Conservation (phyloP, 2,888 invertebrate genomes). For the Thecophora atra region DNA sequence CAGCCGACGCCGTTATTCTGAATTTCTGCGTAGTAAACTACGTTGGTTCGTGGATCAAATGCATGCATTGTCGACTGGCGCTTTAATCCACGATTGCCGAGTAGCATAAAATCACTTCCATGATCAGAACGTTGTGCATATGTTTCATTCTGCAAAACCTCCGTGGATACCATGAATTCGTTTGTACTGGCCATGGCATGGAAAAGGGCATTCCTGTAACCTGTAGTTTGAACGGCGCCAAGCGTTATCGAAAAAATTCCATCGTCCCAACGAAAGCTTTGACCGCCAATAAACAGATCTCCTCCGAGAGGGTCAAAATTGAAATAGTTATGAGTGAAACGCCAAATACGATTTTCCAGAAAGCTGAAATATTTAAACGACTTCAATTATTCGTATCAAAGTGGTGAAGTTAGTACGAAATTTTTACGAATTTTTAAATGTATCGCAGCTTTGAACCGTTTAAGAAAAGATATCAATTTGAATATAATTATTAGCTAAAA, state of each 20-base stretch:
- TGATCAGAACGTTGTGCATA: conserved; percentile 69
- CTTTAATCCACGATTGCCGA: conserved; percentile 73
- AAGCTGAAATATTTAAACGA: conserved; percentile 68
- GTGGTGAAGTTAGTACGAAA: too few relatives aligned
- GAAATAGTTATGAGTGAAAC: conserved; percentile 78
- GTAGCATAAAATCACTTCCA: conserved; percentile 69
- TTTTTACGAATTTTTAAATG: too few relatives aligned
- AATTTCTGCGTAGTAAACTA: conserved; percentile 77
- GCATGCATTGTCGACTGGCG: conserved; percentile 78
- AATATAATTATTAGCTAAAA: too few relatives aligned
- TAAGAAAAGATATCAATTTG: too few relatives aligned
- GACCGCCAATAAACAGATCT: conserved; percentile 74
- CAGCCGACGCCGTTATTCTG: conserved; percentile 78
- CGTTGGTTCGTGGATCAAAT: conserved; percentile 70
- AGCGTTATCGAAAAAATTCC: conserved; percentile 80
- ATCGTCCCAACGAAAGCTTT: conserved; percentile 81
- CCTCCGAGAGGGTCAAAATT: conserved; percentile 76
- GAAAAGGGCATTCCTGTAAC: conserved; percentile 75
- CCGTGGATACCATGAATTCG: conserved; percentile 77
- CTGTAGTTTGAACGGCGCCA: conserved; percentile 68
- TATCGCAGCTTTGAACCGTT: too few relatives aligned
- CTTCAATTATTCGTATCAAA: too few relatives aligned
- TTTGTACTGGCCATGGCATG: conserved; percentile 79
- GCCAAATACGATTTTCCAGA: conserved; percentile 74
- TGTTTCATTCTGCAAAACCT: conserved; percentile 69